Evolutionary conservation across 2,113 vertebrate species (phyloP).

Genomic region (Centropristis striata): DNA sequence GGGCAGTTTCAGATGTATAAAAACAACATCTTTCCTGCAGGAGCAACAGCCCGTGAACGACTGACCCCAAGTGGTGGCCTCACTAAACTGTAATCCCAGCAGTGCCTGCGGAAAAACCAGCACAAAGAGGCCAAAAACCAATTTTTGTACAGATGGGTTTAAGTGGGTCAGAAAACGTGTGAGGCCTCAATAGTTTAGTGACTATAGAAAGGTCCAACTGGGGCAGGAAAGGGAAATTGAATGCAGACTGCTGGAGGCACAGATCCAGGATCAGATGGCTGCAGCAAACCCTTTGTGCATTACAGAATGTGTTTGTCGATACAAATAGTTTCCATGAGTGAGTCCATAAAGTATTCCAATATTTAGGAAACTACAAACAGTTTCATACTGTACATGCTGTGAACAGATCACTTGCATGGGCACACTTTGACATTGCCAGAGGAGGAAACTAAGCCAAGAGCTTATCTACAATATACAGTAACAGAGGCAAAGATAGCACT

Average conservation of each 20-base stretch:
- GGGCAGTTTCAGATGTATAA: constrained; percentile 15
- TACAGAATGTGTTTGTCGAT: constrained; percentile 48
- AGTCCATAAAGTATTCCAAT: constrained; percentile 34
- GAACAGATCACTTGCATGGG: constrained; percentile 8
- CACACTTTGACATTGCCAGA: constrained; percentile 50
- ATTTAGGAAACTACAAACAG: constrained; percentile 30
- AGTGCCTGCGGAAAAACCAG: constrained; percentile 23
- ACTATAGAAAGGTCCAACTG: constrained; percentile 44
- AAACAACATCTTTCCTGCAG: constrained; percentile 38
- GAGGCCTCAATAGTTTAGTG: constrained; percentile 47
- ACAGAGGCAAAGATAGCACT: constrained; percentile 1
- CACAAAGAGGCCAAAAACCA: constrained; percentile 24
- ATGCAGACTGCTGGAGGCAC: constrained; percentile 57
- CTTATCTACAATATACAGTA: constrained; percentile 37
- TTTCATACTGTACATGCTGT: constrained; percentile 19
- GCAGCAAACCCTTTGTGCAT: constrained; percentile 52
- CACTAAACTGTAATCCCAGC: constrained; percentile 55
- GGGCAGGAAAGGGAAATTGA: constrained; percentile 72
- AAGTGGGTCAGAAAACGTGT: constrained; percentile 62
- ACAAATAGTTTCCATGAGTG: constrained; percentile 56
- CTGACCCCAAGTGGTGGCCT: constrained; percentile 39
- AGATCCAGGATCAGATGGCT: constrained; percentile 70
- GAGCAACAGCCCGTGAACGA: constrained; percentile 37
- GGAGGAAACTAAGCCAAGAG: constrained; percentile 29
- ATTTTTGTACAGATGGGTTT: constrained; percentile 41